phyloP scores from a whole-genome alignment of 2,888 invertebrate species.

The Subacronicta megacephala region DNA sequence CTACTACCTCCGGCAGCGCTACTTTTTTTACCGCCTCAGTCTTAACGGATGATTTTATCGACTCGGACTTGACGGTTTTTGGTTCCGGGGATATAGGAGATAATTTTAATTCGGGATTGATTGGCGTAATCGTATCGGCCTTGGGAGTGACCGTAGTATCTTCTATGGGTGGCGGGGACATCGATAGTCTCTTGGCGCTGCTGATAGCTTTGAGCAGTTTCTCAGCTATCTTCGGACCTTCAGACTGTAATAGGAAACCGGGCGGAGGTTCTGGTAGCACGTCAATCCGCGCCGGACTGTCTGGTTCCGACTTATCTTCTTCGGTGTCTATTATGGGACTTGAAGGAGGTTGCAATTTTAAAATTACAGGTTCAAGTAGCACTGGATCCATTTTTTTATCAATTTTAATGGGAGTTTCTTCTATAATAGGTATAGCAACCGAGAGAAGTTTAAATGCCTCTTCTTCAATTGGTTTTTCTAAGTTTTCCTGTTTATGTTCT shows the following conservation, averaged over 20 bases:
- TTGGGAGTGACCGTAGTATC: conserved; percentile 75
- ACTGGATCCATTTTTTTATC: conserved; percentile 61
- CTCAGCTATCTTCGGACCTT: conserved; percentile 90
- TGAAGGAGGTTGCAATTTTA: conserved; percentile 75
- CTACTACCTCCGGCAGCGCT: conserved; percentile 67
- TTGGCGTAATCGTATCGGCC: conserved; percentile 68
- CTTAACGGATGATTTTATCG: conserved; percentile 65
- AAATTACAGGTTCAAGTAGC: conserved; percentile 57
- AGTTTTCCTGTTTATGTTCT: conserved; percentile 23
- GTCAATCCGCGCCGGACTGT: conserved; percentile 84
- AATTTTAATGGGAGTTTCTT: conserved; percentile 55
- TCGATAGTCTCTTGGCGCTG: conserved; percentile 87
- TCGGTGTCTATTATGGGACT: conserved; percentile 85
- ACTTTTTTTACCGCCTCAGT: conserved; percentile 70
- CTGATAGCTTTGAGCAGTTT: conserved; percentile 90
- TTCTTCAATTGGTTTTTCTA: conserved; percentile 47
- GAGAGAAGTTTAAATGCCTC: conserved; percentile 36
- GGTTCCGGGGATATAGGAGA: conserved; percentile 68
- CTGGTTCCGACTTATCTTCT: conserved; percentile 86
- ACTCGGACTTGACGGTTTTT: conserved; percentile 62
- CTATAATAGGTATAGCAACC: conserved; percentile 35
- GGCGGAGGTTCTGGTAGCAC: conserved; percentile 86
- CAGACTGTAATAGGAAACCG: conserved; percentile 83
- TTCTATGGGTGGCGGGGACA: conserved; percentile 82
- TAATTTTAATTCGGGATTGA: conserved; percentile 64